Evolutionary conservation across 2,797 vertebrate genomes (phyloP).

Genomic region (Sylvia borin): DNA sequence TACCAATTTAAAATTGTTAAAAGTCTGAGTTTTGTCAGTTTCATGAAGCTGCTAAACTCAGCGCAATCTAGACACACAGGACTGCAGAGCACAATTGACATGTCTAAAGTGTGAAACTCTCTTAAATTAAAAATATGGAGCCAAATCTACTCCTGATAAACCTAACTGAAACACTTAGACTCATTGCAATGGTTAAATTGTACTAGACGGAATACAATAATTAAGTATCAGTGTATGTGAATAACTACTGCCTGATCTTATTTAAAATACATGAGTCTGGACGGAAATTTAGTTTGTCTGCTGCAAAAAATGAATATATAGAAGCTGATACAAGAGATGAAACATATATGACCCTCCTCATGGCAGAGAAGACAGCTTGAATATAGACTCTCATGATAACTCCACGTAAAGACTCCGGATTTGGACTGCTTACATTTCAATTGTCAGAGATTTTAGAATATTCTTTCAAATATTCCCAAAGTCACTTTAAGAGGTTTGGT

Average conservation of each 20-base stretch:
- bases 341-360: background rate
- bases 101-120: background rate
- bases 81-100: background rate
- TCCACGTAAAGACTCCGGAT: background rate
- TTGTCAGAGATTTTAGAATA: constrained; percentile 30
- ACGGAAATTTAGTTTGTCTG: background rate
- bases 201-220: background rate
- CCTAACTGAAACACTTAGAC: background rate
- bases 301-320: background rate
- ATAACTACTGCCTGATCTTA: background rate
- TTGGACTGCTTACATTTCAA: constrained; percentile 20
- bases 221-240: background rate
- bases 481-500: constrained; percentile 58
- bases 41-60: background rate
- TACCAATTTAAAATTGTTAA: background rate
- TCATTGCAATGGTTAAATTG: background rate
- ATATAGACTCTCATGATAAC: background rate
- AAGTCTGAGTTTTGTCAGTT: background rate
- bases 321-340: background rate
- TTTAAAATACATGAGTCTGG: background rate
- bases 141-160: background rate
- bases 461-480: constrained; percentile 30
- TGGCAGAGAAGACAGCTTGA: background rate
- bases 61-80: background rate
- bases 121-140: background rate